Evolutionary conservation across 2,888 invertebrate species (phyloP).

Genomic region (Caenorhabditis sp.): DNA sequence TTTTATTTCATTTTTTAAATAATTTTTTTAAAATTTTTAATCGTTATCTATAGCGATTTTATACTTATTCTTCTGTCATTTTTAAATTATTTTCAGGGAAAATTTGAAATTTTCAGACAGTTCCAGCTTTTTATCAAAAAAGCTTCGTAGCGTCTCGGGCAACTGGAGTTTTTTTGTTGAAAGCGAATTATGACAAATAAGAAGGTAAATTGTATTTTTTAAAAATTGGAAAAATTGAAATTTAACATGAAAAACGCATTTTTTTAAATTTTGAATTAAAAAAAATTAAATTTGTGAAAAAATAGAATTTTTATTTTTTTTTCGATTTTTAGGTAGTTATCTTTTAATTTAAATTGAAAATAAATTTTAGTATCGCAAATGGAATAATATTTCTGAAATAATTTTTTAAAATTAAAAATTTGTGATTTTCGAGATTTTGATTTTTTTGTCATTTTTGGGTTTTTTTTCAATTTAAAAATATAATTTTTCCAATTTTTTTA

Average conservation of each 20-base stretch:
- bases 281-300: background rate
- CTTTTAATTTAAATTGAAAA: no score
- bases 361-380: no score
- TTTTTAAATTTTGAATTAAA: background rate
- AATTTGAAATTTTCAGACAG: conserved; percentile 26
- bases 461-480: background rate
- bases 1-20: background rate
- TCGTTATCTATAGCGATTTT: conserved; percentile 10
- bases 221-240: background rate
- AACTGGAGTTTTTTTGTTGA: conserved; percentile 26
- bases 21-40: background rate
- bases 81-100: background rate
- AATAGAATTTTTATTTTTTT: background rate
- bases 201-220: conserved; percentile 24
- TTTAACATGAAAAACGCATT: background rate
- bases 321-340: no score
- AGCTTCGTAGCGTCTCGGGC: conserved; percentile 21
- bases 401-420: no score
- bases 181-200: conserved; percentile 38
- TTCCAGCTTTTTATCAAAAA: background rate
- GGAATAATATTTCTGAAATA: no score
- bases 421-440: no score
- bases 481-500: no score
- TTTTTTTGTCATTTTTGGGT: no score
- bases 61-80: background rate